Conservation (phyloP, 92 coral and sea anemone species). For the Heliopora coerulea region DNA sequence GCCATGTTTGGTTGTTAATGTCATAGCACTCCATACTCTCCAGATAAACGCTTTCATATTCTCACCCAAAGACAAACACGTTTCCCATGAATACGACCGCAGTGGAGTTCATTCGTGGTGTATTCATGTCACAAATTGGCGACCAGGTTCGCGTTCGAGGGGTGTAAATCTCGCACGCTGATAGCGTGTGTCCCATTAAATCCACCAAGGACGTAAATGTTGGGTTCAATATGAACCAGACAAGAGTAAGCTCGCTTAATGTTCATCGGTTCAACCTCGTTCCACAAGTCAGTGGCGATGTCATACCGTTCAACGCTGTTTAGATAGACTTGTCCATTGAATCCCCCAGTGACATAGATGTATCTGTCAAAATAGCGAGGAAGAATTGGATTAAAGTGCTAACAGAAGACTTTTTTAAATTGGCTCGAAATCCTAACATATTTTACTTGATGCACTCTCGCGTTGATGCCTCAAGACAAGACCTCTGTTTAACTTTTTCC, state of each 20-base stretch:
- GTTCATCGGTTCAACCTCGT: slow-evolving; percentile 1
- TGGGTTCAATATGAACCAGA: neutral
- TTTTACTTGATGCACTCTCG: too few species aligned
- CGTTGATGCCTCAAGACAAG: too few species aligned
- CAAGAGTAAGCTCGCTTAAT: slow-evolving; percentile 30
- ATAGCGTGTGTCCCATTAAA: slow-evolving; percentile 6
- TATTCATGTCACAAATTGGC: slow-evolving; percentile 8
- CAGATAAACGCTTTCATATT: slow-evolving; percentile 18
- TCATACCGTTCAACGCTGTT: slow-evolving; percentile 17
- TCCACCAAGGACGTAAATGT: slow-evolving; percentile 28
- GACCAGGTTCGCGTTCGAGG: neutral
- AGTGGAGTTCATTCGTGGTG: slow-evolving; percentile 26
- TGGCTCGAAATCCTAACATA: too few species aligned
- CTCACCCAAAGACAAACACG: slow-evolving; percentile 17
- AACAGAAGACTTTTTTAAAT: too few species aligned
- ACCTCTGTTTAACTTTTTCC: too few species aligned
- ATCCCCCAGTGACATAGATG: slow-evolving; percentile 26
- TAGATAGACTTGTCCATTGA: slow-evolving; percentile 21
- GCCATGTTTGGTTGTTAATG: slow-evolving; percentile 20
- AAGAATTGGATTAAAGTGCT: neutral
- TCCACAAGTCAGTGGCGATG: slow-evolving; percentile 26
- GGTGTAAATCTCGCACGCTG: slow-evolving; percentile 30
- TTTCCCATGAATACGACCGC: slow-evolving; percentile 10
- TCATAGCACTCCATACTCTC: slow-evolving; percentile 25
- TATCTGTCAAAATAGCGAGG: neutral